Evolutionary conservation across 2,113 vertebrate genomes (phyloP).

Genomic region (Gymnorhina tibicen): DNA sequence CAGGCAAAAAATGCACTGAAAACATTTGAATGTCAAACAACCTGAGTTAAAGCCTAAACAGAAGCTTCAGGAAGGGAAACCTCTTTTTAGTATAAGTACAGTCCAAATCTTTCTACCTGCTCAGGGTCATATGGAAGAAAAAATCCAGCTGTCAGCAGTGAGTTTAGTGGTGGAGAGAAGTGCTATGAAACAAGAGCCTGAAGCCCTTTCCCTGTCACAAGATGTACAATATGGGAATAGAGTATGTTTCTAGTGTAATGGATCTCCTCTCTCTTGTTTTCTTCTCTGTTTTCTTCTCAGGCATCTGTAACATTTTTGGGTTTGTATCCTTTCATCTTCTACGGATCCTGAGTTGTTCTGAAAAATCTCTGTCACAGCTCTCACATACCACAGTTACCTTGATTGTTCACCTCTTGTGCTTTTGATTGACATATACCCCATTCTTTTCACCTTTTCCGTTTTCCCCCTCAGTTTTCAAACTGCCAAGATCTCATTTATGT

Average conservation of each 20-base stretch:
- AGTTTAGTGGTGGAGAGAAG: not conserved
- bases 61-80: not conserved
- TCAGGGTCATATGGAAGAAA: not conserved
- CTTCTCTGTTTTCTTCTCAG: not conserved
- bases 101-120: not conserved
- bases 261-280: not conserved
- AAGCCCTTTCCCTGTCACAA: not conserved
- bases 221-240: not conserved
- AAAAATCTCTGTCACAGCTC: not conserved
- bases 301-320: not conserved
- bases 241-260: not conserved
- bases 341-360: not conserved
- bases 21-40: not conserved
- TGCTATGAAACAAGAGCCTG: not conserved
- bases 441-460: not conserved
- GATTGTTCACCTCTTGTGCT: not conserved
- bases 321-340: not conserved
- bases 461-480: fast-evolving
- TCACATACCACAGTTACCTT: not conserved
- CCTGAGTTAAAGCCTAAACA: not conserved
- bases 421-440: not conserved
- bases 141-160: fast-evolving
- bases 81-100: not conserved
- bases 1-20: not conserved
- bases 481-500: not conserved